Evolutionary conservation across 2,113 vertebrate species (phyloP).

Genomic region (Phoenicopterus ruber): DNA sequence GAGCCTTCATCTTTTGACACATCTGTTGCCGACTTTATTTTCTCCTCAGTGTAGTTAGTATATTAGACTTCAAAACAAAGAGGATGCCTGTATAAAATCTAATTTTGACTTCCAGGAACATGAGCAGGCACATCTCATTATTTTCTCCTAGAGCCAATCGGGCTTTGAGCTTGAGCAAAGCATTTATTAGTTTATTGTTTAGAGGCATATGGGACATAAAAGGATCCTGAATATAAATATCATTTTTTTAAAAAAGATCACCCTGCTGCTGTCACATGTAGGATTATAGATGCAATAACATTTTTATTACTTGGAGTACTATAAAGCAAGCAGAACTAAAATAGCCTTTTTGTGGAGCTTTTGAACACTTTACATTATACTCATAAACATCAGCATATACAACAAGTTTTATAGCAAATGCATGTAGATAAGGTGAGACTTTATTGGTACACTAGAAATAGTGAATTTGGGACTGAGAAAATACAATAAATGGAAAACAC

Average conservation of each 20-base stretch:
- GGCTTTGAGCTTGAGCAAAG: background rate
- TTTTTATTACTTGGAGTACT: background rate
- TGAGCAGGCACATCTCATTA: background rate
- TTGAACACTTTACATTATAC: background rate
- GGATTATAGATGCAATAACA: background rate
- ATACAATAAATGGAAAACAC: background rate
- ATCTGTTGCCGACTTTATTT: background rate
- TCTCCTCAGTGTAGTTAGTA: background rate
- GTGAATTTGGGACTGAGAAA: background rate
- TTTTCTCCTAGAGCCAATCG: background rate
- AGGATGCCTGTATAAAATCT: background rate
- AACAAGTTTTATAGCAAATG: background rate
- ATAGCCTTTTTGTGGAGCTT: background rate
- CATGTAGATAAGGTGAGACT: background rate
- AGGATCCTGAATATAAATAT: background rate
- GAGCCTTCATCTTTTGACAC: background rate
- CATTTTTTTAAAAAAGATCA: background rate
- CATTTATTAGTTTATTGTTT: background rate
- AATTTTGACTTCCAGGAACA: background rate
- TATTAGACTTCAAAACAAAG: background rate
- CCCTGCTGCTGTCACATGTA: background rate
- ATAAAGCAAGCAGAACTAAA: background rate
- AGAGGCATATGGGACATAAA: background rate
- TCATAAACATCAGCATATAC: background rate
- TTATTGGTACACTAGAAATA: background rate